phyloP scores from a whole-genome alignment of 2,888 invertebrate species.

The Zaprionus bogoriensis region DNA sequence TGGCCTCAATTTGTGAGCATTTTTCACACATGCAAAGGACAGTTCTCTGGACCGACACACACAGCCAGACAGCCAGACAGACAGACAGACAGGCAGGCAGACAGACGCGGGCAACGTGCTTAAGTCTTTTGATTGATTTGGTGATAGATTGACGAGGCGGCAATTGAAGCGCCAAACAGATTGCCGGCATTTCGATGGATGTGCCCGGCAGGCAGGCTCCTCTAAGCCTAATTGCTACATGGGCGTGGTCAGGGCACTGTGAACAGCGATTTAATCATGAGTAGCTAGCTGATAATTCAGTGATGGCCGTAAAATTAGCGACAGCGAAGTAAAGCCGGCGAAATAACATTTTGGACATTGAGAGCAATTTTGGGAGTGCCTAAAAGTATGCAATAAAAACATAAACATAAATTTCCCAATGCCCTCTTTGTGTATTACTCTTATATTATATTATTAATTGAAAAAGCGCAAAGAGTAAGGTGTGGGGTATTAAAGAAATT shows the following conservation, averaged over 20 bases:
- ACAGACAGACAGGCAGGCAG: constrained; percentile 1
- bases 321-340: too few species aligned
- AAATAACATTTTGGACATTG: neutral
- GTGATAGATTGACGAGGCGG: constrained; percentile 74
- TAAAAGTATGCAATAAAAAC: constrained; percentile 37
- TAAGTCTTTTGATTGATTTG: constrained; percentile 73
- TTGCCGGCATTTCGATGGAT: constrained; percentile 56
- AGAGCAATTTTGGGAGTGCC: neutral
- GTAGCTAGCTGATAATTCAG: neutral
- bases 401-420: constrained; percentile 3
- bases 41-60: constrained; percentile 11
- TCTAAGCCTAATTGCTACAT: constrained; percentile 48
- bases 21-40: constrained; percentile 57
- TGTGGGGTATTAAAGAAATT: too few species aligned
- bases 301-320: neutral
- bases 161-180: constrained; percentile 63
- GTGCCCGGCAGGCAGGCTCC: constrained; percentile 24
- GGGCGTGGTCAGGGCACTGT: constrained; percentile 32
- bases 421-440: neutral
- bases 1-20: constrained; percentile 55
- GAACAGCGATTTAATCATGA: constrained; percentile 29
- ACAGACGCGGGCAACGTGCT: constrained; percentile 32
- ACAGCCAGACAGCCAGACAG: neutral
- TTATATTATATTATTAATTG: too few species aligned
- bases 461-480: too few species aligned